A percentile compares a stretch with the other conserved stretches of the same genome.
Evolutionary conservation across 2,113 vertebrate genomes (phyloP).

Genomic region (Pycnonotus jocosus): DNA sequence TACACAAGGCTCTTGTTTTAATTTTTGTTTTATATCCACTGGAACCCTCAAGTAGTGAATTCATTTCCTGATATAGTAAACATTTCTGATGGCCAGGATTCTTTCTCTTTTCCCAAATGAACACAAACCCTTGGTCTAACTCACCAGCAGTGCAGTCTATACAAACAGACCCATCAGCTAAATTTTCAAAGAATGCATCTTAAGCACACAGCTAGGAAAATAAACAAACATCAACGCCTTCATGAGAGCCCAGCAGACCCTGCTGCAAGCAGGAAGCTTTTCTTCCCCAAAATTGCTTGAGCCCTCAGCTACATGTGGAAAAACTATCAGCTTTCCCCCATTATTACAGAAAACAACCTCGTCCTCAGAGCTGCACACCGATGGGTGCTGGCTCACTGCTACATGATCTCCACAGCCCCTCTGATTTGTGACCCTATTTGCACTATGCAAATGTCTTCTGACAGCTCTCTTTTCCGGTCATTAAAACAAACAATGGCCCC

Average conservation of each 20-base stretch:
- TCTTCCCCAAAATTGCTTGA: background rate
- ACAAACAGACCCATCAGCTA: slow-evolving; percentile 50
- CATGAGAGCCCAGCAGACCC: background rate
- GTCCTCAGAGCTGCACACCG: background rate
- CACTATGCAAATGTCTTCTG: slow-evolving; percentile 61
- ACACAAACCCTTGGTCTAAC: slow-evolving; percentile 50
- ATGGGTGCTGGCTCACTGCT: background rate
- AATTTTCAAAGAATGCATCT: slow-evolving; percentile 48
- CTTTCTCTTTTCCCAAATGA: slow-evolving; percentile 62
- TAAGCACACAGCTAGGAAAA: slow-evolving; percentile 31
- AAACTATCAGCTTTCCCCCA: background rate
- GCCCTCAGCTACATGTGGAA: background rate
- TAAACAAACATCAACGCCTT: slow-evolving; percentile 34
- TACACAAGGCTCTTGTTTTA: slow-evolving; percentile 62
- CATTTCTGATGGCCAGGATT: slow-evolving; percentile 65
- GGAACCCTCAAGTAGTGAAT: slow-evolving; percentile 64
- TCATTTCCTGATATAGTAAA: slow-evolving; percentile 71
- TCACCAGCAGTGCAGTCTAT: slow-evolving; percentile 45
- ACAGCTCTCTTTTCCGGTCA: slow-evolving; percentile 64
- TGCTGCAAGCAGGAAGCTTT: background rate
- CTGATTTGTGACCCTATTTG: slow-evolving; percentile 60
- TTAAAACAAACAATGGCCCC: slow-evolving; percentile 63
- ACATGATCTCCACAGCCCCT: background rate
- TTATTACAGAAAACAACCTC: background rate
- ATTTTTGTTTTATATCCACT: slow-evolving; percentile 67